Percentiles rank a stretch among this genome's conserved stretches.
Evolutionary conservation across 37 sponge, comb jelly and placozoan species (phyloP).

Genomic region (Crambe crambe): DNA sequence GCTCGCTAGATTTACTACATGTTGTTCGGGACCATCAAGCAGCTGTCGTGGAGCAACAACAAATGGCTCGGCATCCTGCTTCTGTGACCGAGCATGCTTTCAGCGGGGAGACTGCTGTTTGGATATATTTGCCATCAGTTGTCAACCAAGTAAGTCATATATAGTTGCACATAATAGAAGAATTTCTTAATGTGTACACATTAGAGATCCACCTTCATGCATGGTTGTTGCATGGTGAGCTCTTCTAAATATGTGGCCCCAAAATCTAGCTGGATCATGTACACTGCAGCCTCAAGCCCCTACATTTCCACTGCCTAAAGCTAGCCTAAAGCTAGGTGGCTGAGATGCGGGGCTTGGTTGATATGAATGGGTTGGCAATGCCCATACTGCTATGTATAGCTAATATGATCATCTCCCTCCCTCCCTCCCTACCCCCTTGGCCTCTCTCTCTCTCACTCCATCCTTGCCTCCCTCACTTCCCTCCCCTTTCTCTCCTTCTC

Average conservation of each 20-base stretch:
- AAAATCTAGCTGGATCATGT: too few species aligned
- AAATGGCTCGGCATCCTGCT: background rate
- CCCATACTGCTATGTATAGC: background rate
- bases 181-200: too few species aligned
- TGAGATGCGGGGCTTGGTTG: too few species aligned
- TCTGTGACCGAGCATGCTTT: background rate
- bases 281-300: too few species aligned
- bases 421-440: background rate
- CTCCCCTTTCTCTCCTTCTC: background rate
- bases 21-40: background rate
- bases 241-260: too few species aligned
- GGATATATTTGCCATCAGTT: slow-evolving; percentile 18
- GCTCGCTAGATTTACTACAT: slow-evolving; percentile 11
- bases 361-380: too few species aligned
- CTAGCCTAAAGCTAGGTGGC: too few species aligned
- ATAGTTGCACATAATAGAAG: background rate
- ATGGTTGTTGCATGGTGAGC: too few species aligned
- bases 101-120: slow-evolving; percentile 4
- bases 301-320: too few species aligned
- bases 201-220: too few species aligned
- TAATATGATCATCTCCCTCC: background rate
- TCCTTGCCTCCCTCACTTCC: background rate
- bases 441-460: too few species aligned
- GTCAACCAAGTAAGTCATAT: slow-evolving; percentile 29
- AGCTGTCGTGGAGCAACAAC: background rate